phyloP scores from a whole-genome alignment of 2,888 invertebrate species.

The Tipula lateralis region DNA sequence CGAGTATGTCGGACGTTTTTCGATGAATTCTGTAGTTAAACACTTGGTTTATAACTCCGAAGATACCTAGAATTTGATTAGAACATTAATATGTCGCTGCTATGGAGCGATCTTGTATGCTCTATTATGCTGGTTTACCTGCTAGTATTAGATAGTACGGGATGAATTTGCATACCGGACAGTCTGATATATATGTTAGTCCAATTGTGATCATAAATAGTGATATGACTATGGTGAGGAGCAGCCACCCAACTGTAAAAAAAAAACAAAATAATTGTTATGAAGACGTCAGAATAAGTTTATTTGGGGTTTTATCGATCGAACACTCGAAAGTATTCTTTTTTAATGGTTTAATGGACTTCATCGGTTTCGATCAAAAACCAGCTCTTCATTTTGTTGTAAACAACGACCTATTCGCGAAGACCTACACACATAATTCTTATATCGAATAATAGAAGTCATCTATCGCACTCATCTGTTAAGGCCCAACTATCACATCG shows the following conservation, averaged over 20 bases:
- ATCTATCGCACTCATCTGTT: no score
- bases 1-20: not conserved
- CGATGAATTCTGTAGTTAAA: slow-evolving; percentile 20
- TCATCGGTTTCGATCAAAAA: no score
- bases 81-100: not conserved
- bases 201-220: slow-evolving; percentile 12
- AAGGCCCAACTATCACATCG: no score
- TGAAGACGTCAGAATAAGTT: no score
- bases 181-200: not conserved
- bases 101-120: not conserved
- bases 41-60: not conserved
- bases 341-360: no score
- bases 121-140: not conserved
- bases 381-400: no score
- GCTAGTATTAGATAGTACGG: slow-evolving; percentile 6
- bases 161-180: not conserved
- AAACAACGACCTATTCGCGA: no score
- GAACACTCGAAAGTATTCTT: no score
- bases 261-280: not conserved
- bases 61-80: not conserved
- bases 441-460: no score
- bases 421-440: no score
- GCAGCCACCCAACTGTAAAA: not conserved
- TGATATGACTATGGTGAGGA: not conserved
- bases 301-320: no score